Evolutionary conservation across 1,140 invertebrate species (phyloP).

Genomic region (Schlechtendalia chinensis): DNA sequence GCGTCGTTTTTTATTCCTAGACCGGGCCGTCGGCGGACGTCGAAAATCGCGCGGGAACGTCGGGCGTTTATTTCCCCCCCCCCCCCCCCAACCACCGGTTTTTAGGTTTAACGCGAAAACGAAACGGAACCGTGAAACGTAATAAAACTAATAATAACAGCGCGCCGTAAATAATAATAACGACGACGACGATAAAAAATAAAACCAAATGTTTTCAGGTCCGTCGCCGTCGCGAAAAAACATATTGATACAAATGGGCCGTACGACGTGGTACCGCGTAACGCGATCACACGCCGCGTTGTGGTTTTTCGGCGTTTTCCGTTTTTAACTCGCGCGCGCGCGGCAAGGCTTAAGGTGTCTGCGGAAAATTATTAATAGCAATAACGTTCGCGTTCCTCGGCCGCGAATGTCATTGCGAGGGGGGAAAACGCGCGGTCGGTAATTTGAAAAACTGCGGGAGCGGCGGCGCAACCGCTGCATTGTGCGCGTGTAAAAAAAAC

Average conservation of each 20-base stretch:
- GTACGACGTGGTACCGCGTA: neutral
- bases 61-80: too few species aligned
- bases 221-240: neutral
- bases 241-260: neutral
- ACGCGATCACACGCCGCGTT: neutral
- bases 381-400: constrained; percentile 30
- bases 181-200: neutral
- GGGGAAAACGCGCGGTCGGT: constrained; percentile 11
- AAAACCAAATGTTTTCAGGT: neutral
- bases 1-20: too few species aligned
- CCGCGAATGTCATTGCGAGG: constrained; percentile 46
- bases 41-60: neutral
- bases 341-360: constrained; percentile 37
- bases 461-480: neutral
- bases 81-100: too few species aligned
- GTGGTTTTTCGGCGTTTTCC: neutral
- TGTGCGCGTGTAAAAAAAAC: neutral
- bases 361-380: constrained; percentile 22
- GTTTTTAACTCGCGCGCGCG: too few species aligned
- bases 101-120: constrained; percentile 26
- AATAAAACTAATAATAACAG: constrained; percentile 17
- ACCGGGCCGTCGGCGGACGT: too few species aligned
- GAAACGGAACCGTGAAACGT: neutral
- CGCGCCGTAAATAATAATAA: neutral
- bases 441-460: constrained; percentile 48